Evolutionary conservation across 2,888 invertebrate genomes (phyloP), one percentile per base, ranked within the genome.

Genomic region (Vesta saturnalis): DNA sequence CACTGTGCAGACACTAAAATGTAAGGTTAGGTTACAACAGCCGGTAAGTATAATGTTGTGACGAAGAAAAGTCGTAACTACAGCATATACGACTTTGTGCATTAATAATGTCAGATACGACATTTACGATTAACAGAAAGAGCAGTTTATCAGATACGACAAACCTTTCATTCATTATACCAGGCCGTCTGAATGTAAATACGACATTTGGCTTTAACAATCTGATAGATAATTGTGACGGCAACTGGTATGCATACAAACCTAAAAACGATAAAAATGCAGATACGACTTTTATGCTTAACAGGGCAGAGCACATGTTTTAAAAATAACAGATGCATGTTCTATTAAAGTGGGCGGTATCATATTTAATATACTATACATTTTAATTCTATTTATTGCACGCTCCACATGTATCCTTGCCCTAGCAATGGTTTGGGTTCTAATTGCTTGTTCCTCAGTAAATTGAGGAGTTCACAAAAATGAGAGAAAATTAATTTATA

Each of bases 1-100:
- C n/a, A 43, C 43, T 43, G 43, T 43, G 43, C 43, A 43, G 43
- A 43, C 43, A 43, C 43, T 43, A 43, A 43, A 43, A 43, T 43
- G 43, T 43, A 43, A 43, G 43, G 43, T 43, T 43, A 43, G n/a
- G 43, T 43, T 43, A 43, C 43, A 43, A 43, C 43, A 43, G 43
- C 43, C 43, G 10, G 43, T 43, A 5, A 43, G 43, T 43, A 43
- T 43, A 43, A 43, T 43, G 43, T 43, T 43, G 43, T 43, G 43
- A 43, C 43, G 43, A 43, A 43, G 43, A 43, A 43, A 43, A 43
- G 43, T 43, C 43, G 43, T 43, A 43, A 43, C 43, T 43, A 43
- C 43, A 43, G 43, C 43, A 43, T 3, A n/a, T 43, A 43, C 43
- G 43, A 43, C 43, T 43, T 43, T 43, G 43, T 43, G 43, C 43